Percentiles rank a stretch among this genome's conserved stretches.
phyloP scores from a whole-genome alignment of 1,140 invertebrate genomes.

The Tetraneura akinire region DNA sequence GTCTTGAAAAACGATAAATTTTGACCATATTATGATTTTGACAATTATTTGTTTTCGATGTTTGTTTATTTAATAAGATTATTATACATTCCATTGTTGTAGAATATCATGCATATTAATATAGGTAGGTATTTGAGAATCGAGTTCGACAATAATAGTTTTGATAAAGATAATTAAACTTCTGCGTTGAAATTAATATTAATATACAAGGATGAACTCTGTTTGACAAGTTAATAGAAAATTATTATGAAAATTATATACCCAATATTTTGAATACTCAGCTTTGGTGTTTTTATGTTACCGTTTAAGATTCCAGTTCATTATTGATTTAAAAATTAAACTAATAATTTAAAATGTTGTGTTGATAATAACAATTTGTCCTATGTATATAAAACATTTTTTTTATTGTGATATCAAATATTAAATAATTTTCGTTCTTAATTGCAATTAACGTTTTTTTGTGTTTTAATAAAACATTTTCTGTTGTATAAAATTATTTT shows the following conservation, averaged over 20 bases:
- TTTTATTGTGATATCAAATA: not conserved
- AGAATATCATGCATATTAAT: not conserved
- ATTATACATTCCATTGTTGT: not conserved
- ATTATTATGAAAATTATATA: not conserved
- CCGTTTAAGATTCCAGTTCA: not conserved
- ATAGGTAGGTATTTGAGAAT: not conserved
- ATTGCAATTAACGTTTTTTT: not conserved
- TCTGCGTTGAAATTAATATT: not conserved
- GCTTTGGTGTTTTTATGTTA: not conserved
- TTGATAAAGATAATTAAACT: not conserved
- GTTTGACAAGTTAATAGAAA: slow-evolving; percentile 28
- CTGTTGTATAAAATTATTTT: not conserved
- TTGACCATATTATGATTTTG: not conserved
- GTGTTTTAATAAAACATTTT: not conserved
- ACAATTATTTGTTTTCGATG: not conserved
- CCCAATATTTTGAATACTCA: not conserved
- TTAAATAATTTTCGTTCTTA: too few species aligned
- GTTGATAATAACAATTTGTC: not conserved
- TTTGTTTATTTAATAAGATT: not conserved
- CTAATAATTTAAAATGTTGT: not conserved
- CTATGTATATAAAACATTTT: not conserved
- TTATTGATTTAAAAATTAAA: not conserved
- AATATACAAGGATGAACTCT: not conserved
- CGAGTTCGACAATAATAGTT: not conserved
- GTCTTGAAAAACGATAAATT: slow-evolving; percentile 19